Base-by-base conservation (phyloP, 2,113 vertebrate species). In the Gymnobelideus leadbeateri region DNA sequence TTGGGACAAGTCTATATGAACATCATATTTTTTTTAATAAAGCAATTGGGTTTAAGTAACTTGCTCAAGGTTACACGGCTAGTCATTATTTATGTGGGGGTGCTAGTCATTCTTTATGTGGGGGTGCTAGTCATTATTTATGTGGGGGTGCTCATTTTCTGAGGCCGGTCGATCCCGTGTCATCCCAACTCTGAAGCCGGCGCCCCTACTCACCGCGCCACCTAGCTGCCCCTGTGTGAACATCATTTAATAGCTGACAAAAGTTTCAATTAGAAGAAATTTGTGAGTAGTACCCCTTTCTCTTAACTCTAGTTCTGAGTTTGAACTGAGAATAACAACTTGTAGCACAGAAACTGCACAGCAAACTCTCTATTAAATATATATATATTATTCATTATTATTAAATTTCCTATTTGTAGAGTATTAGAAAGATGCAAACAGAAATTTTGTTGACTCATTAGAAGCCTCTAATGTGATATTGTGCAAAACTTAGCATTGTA, bases 341-440 rank as follows among this genome's bases (percentile, higher is more conserved):
- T 97, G 97, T 95, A 98, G 98, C 94, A 97, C 97, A 96, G 96
- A 97, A 98, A 97, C 98, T 98, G 89, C 97, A 94, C 93, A 94
- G 93, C 95, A 98, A 98, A 98, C 0, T 43, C 96, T 97, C 98
- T 98, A 98, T 98, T 98, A 98, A 98, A 55, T 61, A 98, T 97
- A 97, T 98, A 98, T 98, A 98, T 98, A 99, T 99, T 99, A 98
- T 98, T 99, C 98, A 98, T 98, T 99, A 98, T 98, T 98, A 98
- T 98, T 92, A 98, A 98, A 99, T 98, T 99, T 98, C 98, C 98
- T 97, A 96, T 92, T 91, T 96, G 98, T 97, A 97, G 97, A 98
- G 96, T 98, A 96, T 96, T 93, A 95, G 25, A 96, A 97, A 96
- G 97, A 98, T 98, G 68, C 68, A 98, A 97, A 98, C 95, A 92